Conservation (phyloP, 2,797 vertebrate species). For the Lates japonicus region DNA sequence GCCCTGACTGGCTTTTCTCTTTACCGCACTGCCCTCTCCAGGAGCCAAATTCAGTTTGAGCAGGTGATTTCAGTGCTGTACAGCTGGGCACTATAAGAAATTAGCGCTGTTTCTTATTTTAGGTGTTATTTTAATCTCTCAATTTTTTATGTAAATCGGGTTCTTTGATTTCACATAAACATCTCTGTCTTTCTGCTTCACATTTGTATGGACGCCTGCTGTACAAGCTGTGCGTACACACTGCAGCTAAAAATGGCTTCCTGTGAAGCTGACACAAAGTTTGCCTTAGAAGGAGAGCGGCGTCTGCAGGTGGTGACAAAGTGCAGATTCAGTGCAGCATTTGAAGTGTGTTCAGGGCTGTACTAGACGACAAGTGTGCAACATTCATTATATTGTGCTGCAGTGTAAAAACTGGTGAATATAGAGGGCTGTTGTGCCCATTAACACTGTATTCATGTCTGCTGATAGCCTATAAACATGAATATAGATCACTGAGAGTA, state of each 20-base stretch:
- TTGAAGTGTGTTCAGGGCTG: conserved; percentile 26
- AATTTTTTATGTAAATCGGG: not conserved
- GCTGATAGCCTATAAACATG: too few relatives aligned
- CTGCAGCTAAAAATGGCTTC: conserved; percentile 8
- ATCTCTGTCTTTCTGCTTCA: not conserved
- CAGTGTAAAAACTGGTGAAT: not conserved
- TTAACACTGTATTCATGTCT: too few relatives aligned
- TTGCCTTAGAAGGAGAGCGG: conserved; percentile 20
- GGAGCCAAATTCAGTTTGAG: conserved; percentile 36
- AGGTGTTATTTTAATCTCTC: conserved; percentile 1
- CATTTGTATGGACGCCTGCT: not conserved
- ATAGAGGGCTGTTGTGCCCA: not conserved
- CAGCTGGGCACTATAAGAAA: not conserved
- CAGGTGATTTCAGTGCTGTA: not conserved
- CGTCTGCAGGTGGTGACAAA: conserved; percentile 16
- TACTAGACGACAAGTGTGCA: not conserved
- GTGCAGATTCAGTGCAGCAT: conserved; percentile 12
- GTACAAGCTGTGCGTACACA: not conserved
- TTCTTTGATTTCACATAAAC: not conserved
- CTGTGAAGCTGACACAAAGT: conserved; percentile 11
- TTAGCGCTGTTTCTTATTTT: not conserved
- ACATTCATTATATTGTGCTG: conserved; percentile 12
- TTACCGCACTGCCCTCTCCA: conserved; percentile 13
- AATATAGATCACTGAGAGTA: too few relatives aligned
- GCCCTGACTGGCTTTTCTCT: conserved; percentile 33